phyloP scores from a whole-genome alignment of 30 jellyfish, hydroid and myxozoan genomes.

The Clytia hemisphaerica region DNA sequence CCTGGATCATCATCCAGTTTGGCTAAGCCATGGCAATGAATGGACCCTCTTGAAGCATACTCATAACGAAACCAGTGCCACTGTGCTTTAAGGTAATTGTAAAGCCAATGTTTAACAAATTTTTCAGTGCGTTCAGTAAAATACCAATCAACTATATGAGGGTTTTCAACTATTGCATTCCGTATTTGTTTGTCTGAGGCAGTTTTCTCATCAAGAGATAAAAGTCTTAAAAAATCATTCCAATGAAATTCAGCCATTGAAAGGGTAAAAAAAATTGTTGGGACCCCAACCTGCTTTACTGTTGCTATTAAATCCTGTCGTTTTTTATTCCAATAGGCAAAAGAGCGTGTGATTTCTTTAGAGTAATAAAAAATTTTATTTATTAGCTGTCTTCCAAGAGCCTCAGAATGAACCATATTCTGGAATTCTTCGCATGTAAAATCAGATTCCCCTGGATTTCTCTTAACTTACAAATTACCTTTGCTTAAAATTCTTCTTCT shows the following conservation, averaged over 20 bases:
- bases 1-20: conserved; percentile 43
- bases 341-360: conserved; percentile 30
- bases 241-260: conserved; percentile 24
- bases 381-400: no score
- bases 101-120: conserved; percentile 43
- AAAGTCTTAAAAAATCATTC: not conserved
- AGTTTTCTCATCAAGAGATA: not conserved
- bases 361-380: conserved; percentile 36
- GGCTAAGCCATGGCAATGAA: conserved; percentile 45
- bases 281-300: conserved; percentile 31
- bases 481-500: conserved; percentile 1
- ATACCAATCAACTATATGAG: conserved; percentile 27
- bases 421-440: conserved; percentile 25
- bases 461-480: conserved; percentile 17
- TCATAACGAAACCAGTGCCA: conserved; percentile 47
- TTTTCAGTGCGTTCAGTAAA: conserved; percentile 40
- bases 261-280: conserved; percentile 25
- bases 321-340: conserved; percentile 34
- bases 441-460: conserved; percentile 19
- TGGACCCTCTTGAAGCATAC: conserved; percentile 31
- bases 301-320: conserved; percentile 18
- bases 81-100: conserved; percentile 37
- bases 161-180: not conserved
- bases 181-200: not conserved
- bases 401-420: no score